Base-by-base conservation (phyloP, 2,888 invertebrate genomes). In the Clivina fossor region DNA sequence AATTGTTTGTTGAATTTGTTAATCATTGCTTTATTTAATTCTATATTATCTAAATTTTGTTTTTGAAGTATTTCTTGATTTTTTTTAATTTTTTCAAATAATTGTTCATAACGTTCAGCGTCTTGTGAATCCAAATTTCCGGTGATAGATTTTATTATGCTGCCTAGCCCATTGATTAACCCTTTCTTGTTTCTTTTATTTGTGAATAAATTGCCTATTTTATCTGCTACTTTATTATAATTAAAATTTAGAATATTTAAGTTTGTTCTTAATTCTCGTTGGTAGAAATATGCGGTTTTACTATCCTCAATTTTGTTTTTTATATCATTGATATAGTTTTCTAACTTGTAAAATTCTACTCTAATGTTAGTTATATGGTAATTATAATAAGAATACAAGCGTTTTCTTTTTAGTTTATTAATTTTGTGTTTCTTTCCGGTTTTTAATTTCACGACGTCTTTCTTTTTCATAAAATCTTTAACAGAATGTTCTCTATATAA, bases 11-110 rank as follows among this genome's bases (percentile, higher is more conserved):
- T 33, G 11, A 33, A n/a, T 33, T 33, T 33, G 7, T 33, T 13
- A n/a, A 33, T 33, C 8, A 33, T 33, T n/a, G 4, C 4, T 33
- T 33, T 33, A 11, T 11, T 33, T n/a, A 33, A n/a, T 9, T 33
- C 4, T n/a, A 33, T 33, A 33, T 33, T 33, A 9, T 33, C 33
- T 4, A 33, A 33, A 33, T 33, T 33, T 11, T 33, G 33, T 33
- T n/a, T 33, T 11, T 33, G 7, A 4, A 33, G 13, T 8, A 33
- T 11, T 33, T n/a, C n/a, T n/a, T n/a, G n/a, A n/a, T n/a, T n/a
- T n/a, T n/a, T n/a, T n/a, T n/a, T n/a, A n/a, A n/a, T 33, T 33
- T 33, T 33, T 33, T 33, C 13, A 33, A 33, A 33, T 4, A 33
- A 13, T 4, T 33, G 33, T 8, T 33, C 33, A 11, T 33, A 33